Percentiles rank a stretch among this genome's conserved stretches.
Evolutionary conservation across 2,797 vertebrate species (phyloP).

Genomic region (Cirrhinus mrigala): DNA sequence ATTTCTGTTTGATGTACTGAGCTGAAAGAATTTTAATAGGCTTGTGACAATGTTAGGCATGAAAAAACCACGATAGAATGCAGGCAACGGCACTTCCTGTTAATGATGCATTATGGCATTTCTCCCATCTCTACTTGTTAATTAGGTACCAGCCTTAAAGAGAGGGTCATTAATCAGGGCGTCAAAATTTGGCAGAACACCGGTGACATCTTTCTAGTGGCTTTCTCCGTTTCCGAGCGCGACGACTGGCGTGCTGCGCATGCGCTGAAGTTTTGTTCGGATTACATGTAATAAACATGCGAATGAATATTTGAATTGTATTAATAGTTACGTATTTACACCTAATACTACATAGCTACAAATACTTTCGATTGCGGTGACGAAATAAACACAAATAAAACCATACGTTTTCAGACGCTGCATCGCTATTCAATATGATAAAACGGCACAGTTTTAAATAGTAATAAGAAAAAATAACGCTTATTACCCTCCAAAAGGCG

Average conservation of each 20-base stretch:
- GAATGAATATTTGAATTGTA: background rate
- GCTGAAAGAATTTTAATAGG: background rate
- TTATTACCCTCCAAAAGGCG: slow-evolving; percentile 84
- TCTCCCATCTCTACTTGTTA: background rate
- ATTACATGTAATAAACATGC: background rate
- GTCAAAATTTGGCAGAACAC: background rate
- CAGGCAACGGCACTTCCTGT: background rate
- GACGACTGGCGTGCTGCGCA: background rate
- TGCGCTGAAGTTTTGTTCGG: slow-evolving; percentile 6
- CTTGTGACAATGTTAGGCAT: background rate
- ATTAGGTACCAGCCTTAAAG: background rate
- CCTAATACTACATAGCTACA: background rate
- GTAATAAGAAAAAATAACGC: no score
- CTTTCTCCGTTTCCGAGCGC: background rate
- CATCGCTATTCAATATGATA: background rate
- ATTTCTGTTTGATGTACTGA: background rate
- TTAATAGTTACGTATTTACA: background rate
- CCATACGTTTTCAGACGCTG: background rate
- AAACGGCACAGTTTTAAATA: background rate
- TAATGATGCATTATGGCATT: no score
- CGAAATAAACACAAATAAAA: background rate
- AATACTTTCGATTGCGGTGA: background rate
- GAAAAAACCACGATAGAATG: background rate
- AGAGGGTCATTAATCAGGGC: background rate
- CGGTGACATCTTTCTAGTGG: background rate